Evolutionary conservation across 2,113 vertebrate genomes (phyloP).

Genomic region (Sciurus niger): DNA sequence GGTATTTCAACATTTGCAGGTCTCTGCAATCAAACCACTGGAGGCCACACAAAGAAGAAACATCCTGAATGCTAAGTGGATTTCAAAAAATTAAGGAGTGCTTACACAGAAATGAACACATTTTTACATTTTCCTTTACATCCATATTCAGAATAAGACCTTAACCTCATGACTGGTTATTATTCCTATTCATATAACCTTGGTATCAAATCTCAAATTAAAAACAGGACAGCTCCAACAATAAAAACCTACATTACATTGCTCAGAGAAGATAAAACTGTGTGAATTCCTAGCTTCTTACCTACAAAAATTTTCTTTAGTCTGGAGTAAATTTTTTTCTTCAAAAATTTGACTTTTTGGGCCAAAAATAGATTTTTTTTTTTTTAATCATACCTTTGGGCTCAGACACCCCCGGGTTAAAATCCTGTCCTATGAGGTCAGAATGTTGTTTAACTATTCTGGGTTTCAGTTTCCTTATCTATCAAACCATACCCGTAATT

Average conservation of each 20-base stretch:
- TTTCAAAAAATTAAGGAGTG: background rate
- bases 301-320: background rate
- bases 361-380: background rate
- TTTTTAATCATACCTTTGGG: background rate
- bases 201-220: background rate
- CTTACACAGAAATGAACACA: background rate
- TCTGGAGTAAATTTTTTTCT: background rate
- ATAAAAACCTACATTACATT: background rate
- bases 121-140: background rate
- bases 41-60: background rate
- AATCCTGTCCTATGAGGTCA: background rate
- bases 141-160: background rate
- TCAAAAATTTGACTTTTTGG: slow-evolving; percentile 14
- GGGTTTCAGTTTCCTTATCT: background rate
- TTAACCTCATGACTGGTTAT: background rate
- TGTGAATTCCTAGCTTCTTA: background rate
- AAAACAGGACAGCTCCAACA: background rate
- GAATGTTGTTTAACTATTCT: background rate
- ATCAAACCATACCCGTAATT: background rate
- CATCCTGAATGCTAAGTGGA: background rate
- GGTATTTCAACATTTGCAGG: background rate
- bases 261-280: background rate
- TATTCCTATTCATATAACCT: background rate
- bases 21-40: background rate
- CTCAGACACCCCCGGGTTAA: background rate